Conservation (phyloP, 1,140 invertebrate species). For the Phymorhynchus buccinoides region DNA sequence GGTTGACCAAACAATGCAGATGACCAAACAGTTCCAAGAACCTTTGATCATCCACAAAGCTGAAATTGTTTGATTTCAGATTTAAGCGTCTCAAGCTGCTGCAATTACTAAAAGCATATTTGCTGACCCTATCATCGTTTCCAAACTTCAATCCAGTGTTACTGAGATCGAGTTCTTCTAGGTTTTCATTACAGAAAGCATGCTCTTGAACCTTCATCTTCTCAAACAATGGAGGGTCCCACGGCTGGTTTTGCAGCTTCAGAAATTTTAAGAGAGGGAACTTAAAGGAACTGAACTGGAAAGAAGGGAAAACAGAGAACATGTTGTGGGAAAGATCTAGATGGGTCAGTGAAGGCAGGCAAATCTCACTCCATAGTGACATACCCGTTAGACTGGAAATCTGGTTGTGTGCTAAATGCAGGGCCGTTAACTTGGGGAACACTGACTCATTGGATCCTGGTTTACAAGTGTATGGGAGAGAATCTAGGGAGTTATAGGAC, state of each 20-base stretch:
- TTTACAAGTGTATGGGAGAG: not conserved
- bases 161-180: not conserved
- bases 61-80: conserved; percentile 1
- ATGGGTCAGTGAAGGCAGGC: not conserved
- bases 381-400: not conserved
- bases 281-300: not conserved
- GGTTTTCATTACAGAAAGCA: not conserved
- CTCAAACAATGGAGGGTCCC: not conserved
- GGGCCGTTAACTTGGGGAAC: not conserved
- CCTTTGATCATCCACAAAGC: not conserved
- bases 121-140: not conserved
- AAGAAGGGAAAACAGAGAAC: not conserved
- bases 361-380: too few relatives aligned
- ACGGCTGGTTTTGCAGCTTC: not conserved
- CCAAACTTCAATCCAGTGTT: not conserved
- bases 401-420: not conserved
- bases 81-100: not conserved
- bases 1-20: not conserved
- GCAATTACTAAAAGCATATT: not conserved
- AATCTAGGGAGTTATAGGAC: not conserved
- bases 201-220: not conserved
- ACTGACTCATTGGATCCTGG: not conserved
- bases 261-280: not conserved
- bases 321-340: not conserved
- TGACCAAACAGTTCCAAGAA: conserved; percentile 10